Base-by-base conservation (phyloP, 2,797 vertebrate genomes). In the Perodicticus potto region DNA sequence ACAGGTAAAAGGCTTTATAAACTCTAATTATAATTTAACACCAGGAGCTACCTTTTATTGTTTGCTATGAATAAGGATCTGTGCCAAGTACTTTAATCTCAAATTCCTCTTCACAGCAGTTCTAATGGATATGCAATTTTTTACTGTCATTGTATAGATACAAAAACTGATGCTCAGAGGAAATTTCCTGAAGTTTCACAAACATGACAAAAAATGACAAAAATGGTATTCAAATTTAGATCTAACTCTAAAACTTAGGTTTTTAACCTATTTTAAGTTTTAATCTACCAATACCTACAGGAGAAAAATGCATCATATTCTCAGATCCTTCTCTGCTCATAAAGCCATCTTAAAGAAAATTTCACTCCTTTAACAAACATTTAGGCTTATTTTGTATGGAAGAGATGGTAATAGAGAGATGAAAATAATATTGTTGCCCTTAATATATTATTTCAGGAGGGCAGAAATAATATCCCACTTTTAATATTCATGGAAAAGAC, bases 211-310 rank as follows among this genome's bases (percentile, higher is more conserved):
- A n/a, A n/a, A 85, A 72, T 88, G 34, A 84, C 11, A 72, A 76
- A 59, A 25, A 40, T 20, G 9, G 70, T 63, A 19, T 80, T 57
- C 55, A 89, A 89, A 65, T 49, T 80, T 59, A 65, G 57, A 83
- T 57, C 5, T 37, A 85, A 80, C 57, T 73, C 86, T 80, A 65
- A 86, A 74, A 83, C 7, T 13, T 45, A 77, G 5, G 37, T 80
- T 80, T 74, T 80, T 49, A 23, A 72, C 43, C 17, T 32, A 85
- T 55, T 57, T 92, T 95, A 76, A 40, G 32, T 78, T 87, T 91
- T 83, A 69, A 61, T 34, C 40, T 61, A 84, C 49, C 45, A 49
- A 80, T 17, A 53, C 49, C 86, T 77, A 77, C 27, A 77, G 34
- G 55, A 85, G 45, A 85, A 89, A 86, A 86, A 86, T 65, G 32